Evolutionary conservation across 2,888 invertebrate species (phyloP).

Genomic region (Trichopria drosophilae): DNA sequence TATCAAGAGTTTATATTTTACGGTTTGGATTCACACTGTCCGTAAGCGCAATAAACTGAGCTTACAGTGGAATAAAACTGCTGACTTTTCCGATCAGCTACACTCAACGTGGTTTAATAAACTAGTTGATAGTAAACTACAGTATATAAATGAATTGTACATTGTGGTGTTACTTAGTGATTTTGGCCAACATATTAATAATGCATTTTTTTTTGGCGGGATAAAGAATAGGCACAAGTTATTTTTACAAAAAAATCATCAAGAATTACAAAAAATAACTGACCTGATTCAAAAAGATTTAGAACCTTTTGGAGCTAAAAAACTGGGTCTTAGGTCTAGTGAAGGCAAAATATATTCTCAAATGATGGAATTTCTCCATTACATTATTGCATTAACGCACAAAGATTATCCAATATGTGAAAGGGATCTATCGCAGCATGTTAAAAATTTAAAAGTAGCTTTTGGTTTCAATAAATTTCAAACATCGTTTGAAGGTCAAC

Average conservation of each 20-base stretch:
- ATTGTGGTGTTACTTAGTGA: slow-evolving; percentile 17
- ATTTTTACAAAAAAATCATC: slow-evolving; percentile 17
- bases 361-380: slow-evolving; percentile 20
- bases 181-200: slow-evolving; percentile 19
- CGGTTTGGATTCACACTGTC: slow-evolving; percentile 20
- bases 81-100: slow-evolving; percentile 16
- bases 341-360: slow-evolving; percentile 20
- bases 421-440: slow-evolving; percentile 15
- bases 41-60: slow-evolving; percentile 15
- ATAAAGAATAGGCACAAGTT: slow-evolving; percentile 17
- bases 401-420: slow-evolving; percentile 21
- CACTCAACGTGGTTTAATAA: slow-evolving; percentile 20
- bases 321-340: slow-evolving; percentile 18
- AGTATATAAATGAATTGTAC: slow-evolving; percentile 18
- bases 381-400: slow-evolving; percentile 20
- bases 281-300: slow-evolving; percentile 16
- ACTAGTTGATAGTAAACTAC: slow-evolving; percentile 17
- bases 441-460: slow-evolving; percentile 19
- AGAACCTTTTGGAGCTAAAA: slow-evolving; percentile 21
- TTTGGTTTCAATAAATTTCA: slow-evolving; percentile 18
- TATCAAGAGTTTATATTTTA: slow-evolving; percentile 16
- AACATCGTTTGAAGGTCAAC: slow-evolving; percentile 9
- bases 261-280: slow-evolving; percentile 15
- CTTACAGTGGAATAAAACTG: slow-evolving; percentile 18
- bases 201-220: slow-evolving; percentile 18